These are phyloP conservation scores for Symphodus melops DNA, from an alignment of 2,113 vertebrate species.

Conservation along the genomic window DNA sequence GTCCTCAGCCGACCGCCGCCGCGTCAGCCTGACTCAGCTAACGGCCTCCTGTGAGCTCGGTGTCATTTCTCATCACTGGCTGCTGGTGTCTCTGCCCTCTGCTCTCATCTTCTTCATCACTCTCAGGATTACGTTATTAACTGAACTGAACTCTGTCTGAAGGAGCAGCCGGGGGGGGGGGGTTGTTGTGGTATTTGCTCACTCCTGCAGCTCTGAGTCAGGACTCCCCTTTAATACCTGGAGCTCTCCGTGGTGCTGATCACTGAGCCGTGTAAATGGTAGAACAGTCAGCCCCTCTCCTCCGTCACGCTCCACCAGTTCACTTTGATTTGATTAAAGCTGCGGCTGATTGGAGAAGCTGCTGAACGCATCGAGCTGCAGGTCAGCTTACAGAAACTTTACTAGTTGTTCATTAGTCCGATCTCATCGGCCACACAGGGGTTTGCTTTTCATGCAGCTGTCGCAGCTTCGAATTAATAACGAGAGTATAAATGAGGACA, in stretches of 20 bases:
- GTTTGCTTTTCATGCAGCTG: too few relatives aligned
- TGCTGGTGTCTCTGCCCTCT: constrained; percentile 4
- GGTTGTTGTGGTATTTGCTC: constrained; percentile 18
- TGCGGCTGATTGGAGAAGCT: neutral
- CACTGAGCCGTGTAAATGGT: constrained; percentile 4
- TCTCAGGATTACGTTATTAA: constrained; percentile 22
- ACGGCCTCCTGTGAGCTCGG: too few relatives aligned
- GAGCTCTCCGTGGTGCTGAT: neutral
- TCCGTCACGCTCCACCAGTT: constrained; percentile 10
- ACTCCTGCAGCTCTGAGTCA: neutral
- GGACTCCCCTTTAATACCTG: constrained; percentile 9
- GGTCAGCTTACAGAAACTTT: neutral
- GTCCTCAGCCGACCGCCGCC: too few relatives aligned
- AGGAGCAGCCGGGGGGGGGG: neutral
- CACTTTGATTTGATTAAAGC: constrained; percentile 18
- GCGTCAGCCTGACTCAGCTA: too few relatives aligned
- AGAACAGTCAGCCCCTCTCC: constrained; percentile 17
- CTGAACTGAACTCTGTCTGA: constrained; percentile 14
- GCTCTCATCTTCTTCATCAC: constrained; percentile 28
- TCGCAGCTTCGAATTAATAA: too few relatives aligned
- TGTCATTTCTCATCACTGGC: constrained; percentile 15
- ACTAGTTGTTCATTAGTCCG: neutral
- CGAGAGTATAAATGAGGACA: too few relatives aligned
- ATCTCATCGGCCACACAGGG: neutral
- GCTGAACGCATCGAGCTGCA: neutral